Conservation (phyloP, 2,797 vertebrate species). For the Rhinophrynus dorsalis region DNA sequence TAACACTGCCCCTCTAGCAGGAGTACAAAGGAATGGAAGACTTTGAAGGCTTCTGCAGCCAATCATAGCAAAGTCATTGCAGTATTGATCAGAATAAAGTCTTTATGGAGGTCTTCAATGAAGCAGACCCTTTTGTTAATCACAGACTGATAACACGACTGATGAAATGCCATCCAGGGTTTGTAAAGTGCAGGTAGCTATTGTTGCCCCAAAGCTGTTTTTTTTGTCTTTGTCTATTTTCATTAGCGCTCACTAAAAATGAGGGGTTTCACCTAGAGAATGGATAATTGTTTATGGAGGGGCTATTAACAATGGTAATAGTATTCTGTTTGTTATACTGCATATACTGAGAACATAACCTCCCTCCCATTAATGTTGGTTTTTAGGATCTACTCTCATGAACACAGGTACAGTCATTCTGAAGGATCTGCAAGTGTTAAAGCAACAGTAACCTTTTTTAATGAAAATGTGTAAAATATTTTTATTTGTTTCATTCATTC, state of each 20-base stretch:
- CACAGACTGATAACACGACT: conserved; percentile 13
- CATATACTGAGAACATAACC: too few species aligned
- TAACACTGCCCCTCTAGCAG: conserved; percentile 1
- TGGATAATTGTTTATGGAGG: background rate
- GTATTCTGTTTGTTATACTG: background rate
- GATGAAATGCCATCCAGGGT: conserved; percentile 2
- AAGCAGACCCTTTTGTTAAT: background rate
- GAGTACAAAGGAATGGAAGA: conserved; percentile 23
- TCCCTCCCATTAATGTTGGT: too few species aligned
- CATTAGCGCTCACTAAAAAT: background rate
- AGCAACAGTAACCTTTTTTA: too few species aligned
- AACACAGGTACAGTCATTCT: too few species aligned
- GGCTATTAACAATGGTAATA: background rate
- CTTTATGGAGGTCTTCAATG: background rate
- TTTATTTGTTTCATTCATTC: too few species aligned
- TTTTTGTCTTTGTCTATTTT: conserved; percentile 11
- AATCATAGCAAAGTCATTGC: background rate
- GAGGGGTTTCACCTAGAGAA: background rate
- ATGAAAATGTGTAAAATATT: too few species aligned
- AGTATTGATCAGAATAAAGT: background rate
- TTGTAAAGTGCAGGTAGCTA: conserved; percentile 3
- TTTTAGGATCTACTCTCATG: too few species aligned
- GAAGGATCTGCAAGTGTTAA: too few species aligned
- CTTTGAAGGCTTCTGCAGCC: conserved; percentile 21
- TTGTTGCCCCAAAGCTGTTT: conserved; percentile 18